These are phyloP conservation scores for Cryptocheilus praepositus DNA, from an alignment of 2,888 invertebrate species.

Conservation along the genomic window DNA sequence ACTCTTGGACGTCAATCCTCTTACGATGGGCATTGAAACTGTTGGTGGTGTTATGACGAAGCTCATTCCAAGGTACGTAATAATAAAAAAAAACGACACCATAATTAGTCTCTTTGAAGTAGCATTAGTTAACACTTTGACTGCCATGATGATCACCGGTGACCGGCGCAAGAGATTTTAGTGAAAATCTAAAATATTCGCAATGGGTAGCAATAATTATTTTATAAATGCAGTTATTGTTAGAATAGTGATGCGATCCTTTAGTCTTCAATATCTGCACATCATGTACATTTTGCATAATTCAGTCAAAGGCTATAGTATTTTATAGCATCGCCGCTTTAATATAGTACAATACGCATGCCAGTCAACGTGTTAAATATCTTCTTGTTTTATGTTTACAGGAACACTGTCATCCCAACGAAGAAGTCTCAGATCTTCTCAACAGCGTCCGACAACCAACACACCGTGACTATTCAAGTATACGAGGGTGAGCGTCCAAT, in stretches of 20 bases:
- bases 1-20: slow-evolving; percentile 97
- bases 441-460: slow-evolving; percentile 99
- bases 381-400: slow-evolving; percentile 40
- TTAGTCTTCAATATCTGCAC: too few relatives aligned
- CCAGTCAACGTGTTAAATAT: background rate
- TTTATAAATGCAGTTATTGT: too few relatives aligned
- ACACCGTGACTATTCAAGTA: slow-evolving; percentile 97
- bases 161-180: too few relatives aligned
- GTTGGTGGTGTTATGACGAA: slow-evolving; percentile 99
- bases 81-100: background rate
- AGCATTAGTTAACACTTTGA: background rate
- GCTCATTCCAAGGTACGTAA: slow-evolving; percentile 84
- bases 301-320: too few relatives aligned
- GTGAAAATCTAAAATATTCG: too few relatives aligned
- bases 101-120: background rate
- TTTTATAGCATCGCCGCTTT: too few relatives aligned
- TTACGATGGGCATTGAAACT: slow-evolving; percentile 99
- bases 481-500: slow-evolving; percentile 99
- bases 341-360: too few relatives aligned
- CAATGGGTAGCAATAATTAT: too few relatives aligned
- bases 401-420: slow-evolving; percentile 99
- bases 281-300: too few relatives aligned
- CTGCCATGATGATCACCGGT: too few relatives aligned
- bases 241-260: too few relatives aligned
- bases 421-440: slow-evolving; percentile 99